Conservation (phyloP, 2,113 vertebrate species). For the Lampris incognitus region DNA sequence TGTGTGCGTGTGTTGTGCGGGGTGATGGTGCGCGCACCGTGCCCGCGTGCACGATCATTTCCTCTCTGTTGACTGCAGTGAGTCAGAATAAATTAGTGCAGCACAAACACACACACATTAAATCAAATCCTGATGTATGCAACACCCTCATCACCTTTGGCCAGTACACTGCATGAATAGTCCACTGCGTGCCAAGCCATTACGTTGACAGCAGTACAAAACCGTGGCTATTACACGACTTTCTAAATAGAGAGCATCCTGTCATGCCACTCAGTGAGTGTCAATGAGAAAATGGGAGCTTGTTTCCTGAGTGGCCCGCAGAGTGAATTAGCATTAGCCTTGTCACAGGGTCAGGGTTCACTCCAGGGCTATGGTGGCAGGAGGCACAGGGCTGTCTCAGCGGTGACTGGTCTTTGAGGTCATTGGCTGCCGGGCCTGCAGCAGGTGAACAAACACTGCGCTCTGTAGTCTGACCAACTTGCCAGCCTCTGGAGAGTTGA, state of each 20-base stretch:
- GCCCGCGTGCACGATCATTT: constrained; percentile 44
- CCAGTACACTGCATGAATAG: constrained; percentile 35
- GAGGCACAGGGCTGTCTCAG: constrained; percentile 42
- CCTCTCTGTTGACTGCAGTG: constrained; percentile 45
- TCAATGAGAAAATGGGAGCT: constrained; percentile 48
- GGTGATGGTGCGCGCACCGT: not conserved
- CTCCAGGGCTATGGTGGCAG: constrained; percentile 29
- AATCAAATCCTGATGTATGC: constrained; percentile 52
- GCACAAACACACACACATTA: constrained; percentile 46
- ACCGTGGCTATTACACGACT: constrained; percentile 41
- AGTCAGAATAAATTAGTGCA: constrained; percentile 68
- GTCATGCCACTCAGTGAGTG: constrained; percentile 39
- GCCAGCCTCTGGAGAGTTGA: constrained; percentile 45
- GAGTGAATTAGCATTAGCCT: constrained; percentile 50
- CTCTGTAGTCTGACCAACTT: constrained; percentile 33
- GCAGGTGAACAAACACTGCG: constrained; percentile 71
- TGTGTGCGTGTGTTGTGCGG: not conserved
- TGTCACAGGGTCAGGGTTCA: constrained; percentile 63
- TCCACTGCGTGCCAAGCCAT: constrained; percentile 37
- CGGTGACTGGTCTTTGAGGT: constrained; percentile 35
- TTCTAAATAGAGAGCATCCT: constrained; percentile 56
- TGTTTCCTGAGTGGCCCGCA: constrained; percentile 45
- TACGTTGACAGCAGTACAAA: constrained; percentile 29
- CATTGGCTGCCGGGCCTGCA: constrained; percentile 41
- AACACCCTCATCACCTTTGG: constrained; percentile 44